These are phyloP conservation scores for Tinea semifulvella DNA, from an alignment of 2,888 invertebrate species.

Conservation along the genomic window DNA sequence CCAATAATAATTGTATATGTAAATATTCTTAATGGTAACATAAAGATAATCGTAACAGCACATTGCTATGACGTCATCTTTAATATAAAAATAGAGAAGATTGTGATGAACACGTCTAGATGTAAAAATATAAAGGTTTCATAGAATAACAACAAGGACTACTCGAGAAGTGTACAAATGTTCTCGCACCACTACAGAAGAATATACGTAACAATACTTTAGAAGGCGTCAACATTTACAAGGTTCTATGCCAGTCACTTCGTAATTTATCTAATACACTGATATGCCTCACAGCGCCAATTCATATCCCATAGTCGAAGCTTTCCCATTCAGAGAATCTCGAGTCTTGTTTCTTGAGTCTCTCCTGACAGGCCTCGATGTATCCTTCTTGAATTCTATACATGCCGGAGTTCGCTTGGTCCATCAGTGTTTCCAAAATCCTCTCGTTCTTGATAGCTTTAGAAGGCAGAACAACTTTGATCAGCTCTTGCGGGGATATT, in stretches of 20 bases:
- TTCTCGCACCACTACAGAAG: conserved; percentile 60
- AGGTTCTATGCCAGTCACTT: conserved; percentile 35
- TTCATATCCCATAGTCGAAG: conserved; percentile 78
- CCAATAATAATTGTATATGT: too few relatives aligned
- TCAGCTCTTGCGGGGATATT: conserved; percentile 91
- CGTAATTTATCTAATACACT: conserved; percentile 61
- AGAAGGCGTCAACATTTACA: conserved; percentile 49
- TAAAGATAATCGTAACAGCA: too few relatives aligned
- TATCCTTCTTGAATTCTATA: conserved; percentile 90
- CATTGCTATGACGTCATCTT: conserved; percentile 15
- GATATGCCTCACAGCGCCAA: conserved; percentile 59
- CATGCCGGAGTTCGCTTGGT: conserved; percentile 92
- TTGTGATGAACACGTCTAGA: conserved; percentile 61
- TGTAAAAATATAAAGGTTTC: conserved; percentile 61
- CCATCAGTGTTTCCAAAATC: conserved; percentile 91
- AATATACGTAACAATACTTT: conserved; percentile 60
- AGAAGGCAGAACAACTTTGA: conserved; percentile 91
- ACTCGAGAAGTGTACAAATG: conserved; percentile 62
- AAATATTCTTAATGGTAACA: too few relatives aligned
- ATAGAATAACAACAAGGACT: conserved; percentile 64
- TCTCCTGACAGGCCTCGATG: conserved; percentile 86
- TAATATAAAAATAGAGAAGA: conserved; percentile 60
- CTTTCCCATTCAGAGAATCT: conserved; percentile 84
- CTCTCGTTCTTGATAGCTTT: conserved; percentile 93
- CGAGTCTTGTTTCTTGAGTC: conserved; percentile 89